A percentile compares a stretch with the other conserved stretches of the same genome.
Evolutionary conservation across 2,888 invertebrate genomes (phyloP).

Genomic region (Hirtodrosophila cameraria): DNA sequence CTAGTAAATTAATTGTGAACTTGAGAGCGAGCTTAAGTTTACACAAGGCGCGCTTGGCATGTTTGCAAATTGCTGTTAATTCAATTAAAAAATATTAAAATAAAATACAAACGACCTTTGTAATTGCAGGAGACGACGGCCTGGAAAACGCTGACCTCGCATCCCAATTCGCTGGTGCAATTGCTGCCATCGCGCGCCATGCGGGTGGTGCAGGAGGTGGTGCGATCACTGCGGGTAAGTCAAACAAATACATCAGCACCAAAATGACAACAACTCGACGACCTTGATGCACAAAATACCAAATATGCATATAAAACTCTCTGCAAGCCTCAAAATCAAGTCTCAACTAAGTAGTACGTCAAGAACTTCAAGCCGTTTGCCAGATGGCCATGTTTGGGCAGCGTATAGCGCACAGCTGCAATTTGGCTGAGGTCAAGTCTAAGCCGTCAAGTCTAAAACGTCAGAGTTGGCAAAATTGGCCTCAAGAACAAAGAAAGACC

Average conservation of each 20-base stretch:
- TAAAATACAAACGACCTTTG: conserved; percentile 25
- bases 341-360: conserved; percentile 47
- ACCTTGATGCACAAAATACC: conserved; percentile 50
- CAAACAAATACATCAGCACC: neutral
- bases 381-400: conserved; percentile 28
- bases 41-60: conserved; percentile 50
- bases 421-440: conserved; percentile 45
- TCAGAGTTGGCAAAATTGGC: conserved; percentile 22
- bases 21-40: conserved; percentile 53
- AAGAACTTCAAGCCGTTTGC: conserved; percentile 1
- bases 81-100: conserved; percentile 43
- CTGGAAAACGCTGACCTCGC: conserved; percentile 84
- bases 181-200: conserved; percentile 83
- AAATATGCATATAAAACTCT: conserved; percentile 17
- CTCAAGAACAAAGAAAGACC: conserved; percentile 72
- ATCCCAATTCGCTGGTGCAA: conserved; percentile 83
- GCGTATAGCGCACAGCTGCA: conserved; percentile 35
- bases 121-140: conserved; percentile 83
- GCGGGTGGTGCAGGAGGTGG: conserved; percentile 84
- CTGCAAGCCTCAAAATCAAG: conserved; percentile 27
- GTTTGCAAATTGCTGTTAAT: conserved; percentile 56
- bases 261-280: conserved; percentile 2
- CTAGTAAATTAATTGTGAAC: conserved; percentile 41
- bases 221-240: conserved; percentile 83
- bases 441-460: conserved; percentile 30